Evolutionary conservation across 2,113 vertebrate genomes (phyloP), one percentile per base, ranked within the genome.

Genomic region (Procavia capensis): DNA sequence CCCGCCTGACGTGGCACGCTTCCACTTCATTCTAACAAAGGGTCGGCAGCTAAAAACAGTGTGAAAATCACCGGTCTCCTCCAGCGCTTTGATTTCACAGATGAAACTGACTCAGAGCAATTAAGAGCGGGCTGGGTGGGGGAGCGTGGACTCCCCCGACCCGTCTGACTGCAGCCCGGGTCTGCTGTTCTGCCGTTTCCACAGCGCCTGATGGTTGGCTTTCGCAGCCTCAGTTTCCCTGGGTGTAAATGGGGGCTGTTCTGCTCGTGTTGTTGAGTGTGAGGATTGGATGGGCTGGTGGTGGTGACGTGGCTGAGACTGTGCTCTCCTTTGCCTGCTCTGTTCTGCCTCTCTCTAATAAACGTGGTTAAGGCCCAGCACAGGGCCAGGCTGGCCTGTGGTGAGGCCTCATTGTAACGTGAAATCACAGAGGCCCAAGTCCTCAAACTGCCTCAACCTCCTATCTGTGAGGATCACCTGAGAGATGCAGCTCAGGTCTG

Each of bases 191-290:
- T 5, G 43, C 43, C 4, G 0, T 17, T 34, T 79, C 19, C 2
- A 1, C 0, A 36, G 70, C 59, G 1, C 54, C 75, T 63, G n/a
- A 36, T 2, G 6, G 39, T 22, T 74, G 83, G 61, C 43, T 57
- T 79, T 1, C 1, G 25, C 89, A 64, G 29, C 85, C 70, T 85
- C 24, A 0, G 54, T 43, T 85, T 94, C 13, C 41, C 68, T 20
- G 6, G 41, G 27, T 54, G 29, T 41, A 6, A 43, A 5, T 16
- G 64, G 14, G 80, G 34, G 0, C 20, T 19, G 22, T 14, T 31
- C 66, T 24, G 2, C 27, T 57, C 1, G 1, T 39, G 9, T 9
- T 8, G 29, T 50, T 5, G 6, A 0, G 0, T 6, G 34, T 5
- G 20, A 80, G 54, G 57, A 1, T 1, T 4, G 34, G 47, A 22